These are phyloP conservation scores for Amphimallon solstitiale DNA, from an alignment of 2,888 invertebrate species.

Conservation along the genomic window DNA sequence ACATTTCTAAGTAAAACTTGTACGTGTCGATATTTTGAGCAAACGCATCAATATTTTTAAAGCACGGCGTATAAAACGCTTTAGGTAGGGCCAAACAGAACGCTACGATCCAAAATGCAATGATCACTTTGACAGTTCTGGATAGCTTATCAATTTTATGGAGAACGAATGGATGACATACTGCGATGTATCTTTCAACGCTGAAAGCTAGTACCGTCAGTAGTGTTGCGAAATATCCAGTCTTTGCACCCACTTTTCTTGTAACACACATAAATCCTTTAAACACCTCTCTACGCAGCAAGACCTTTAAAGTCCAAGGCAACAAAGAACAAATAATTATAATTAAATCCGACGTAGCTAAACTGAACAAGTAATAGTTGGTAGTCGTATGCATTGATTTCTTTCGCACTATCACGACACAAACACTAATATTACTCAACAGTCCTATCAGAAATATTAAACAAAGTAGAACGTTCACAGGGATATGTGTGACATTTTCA, in stretches of 20 bases:
- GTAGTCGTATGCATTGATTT: constrained; percentile 6
- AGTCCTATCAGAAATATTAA: not conserved
- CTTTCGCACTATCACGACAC: constrained; percentile 10
- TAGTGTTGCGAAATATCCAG: constrained; percentile 18
- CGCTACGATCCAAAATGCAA: constrained; percentile 6
- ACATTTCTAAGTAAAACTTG: constrained; percentile 6
- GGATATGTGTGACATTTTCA: constrained; percentile 7
- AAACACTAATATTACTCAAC: constrained; percentile 20
- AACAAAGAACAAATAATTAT: constrained; percentile 6
- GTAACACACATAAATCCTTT: constrained; percentile 1
- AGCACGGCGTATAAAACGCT: constrained; percentile 21
- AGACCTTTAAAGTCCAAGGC: constrained; percentile 13
- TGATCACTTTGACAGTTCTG: constrained; percentile 14
- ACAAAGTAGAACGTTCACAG: constrained; percentile 6
- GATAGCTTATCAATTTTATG: constrained; percentile 3
- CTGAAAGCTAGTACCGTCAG: constrained; percentile 6
- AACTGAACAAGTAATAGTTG: constrained; percentile 14
- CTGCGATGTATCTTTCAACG: constrained; percentile 11
- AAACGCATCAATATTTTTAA: constrained; percentile 7
- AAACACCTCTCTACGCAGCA: constrained; percentile 1
- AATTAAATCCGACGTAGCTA: not conserved
- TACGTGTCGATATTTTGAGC: constrained; percentile 5
- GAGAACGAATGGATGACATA: constrained; percentile 12
- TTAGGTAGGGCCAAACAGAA: constrained; percentile 12
- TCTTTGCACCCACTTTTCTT: constrained; percentile 6